Evolutionary conservation across 1,140 invertebrate genomes (phyloP).

Genomic region (Aphis craccivora): DNA sequence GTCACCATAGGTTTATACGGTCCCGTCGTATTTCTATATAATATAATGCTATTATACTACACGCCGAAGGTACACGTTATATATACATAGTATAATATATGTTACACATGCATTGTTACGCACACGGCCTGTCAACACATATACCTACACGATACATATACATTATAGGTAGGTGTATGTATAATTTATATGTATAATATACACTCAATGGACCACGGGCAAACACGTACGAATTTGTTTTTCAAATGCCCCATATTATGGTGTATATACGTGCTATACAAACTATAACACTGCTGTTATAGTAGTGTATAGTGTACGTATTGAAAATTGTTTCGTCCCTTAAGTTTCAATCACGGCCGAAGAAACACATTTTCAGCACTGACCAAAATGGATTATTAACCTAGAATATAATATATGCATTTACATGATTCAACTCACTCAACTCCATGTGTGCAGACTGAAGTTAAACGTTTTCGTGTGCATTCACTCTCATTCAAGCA

Average conservation of each 20-base stretch:
- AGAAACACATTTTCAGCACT: not conserved
- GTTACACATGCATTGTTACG: not conserved
- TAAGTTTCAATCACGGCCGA: not conserved
- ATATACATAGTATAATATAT: not conserved
- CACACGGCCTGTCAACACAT: not conserved
- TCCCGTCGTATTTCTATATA: not conserved
- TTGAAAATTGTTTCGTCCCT: not conserved
- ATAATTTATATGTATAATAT: not conserved
- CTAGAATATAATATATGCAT: not conserved
- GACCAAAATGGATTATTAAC: not conserved
- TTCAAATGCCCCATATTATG: not conserved
- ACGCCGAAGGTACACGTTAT: not conserved
- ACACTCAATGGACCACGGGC: not conserved
- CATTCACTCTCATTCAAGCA: not conserved
- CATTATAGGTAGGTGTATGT: not conserved
- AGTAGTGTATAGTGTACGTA: not conserved
- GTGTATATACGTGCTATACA: not conserved
- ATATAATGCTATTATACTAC: not conserved
- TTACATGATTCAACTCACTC: not conserved
- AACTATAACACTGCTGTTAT: not conserved
- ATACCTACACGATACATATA: not conserved
- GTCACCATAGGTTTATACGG: not conserved
- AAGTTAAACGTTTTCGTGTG: not conserved
- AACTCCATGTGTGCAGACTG: not conserved
- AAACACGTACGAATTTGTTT: constrained; percentile 28